These are phyloP conservation scores for Coleophora flavipennella DNA, from an alignment of 2,888 invertebrate species.

Conservation along the genomic window DNA sequence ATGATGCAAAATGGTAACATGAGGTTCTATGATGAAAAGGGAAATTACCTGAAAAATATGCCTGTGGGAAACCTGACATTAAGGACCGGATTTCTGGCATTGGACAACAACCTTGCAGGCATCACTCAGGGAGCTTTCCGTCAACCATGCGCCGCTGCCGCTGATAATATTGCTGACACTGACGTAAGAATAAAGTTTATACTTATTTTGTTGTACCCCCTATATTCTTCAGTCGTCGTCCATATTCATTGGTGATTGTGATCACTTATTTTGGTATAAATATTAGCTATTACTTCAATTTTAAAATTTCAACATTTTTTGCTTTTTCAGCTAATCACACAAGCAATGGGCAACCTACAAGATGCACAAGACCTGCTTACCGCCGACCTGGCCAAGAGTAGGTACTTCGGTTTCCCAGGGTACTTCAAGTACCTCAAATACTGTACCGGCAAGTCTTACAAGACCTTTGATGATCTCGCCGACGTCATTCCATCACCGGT, in stretches of 20 bases:
- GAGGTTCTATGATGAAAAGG: slow-evolving; percentile 30
- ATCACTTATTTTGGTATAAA: neutral
- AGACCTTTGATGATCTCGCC: slow-evolving; percentile 79
- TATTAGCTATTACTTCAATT: neutral
- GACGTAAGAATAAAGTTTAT: slow-evolving; percentile 3
- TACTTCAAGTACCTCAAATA: slow-evolving; percentile 87
- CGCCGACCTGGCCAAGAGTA: slow-evolving; percentile 45
- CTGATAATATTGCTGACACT: slow-evolving; percentile 4
- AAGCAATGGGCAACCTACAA: slow-evolving; percentile 23
- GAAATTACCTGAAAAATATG: slow-evolving; percentile 22
- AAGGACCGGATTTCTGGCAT: slow-evolving; percentile 23
- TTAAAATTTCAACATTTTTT: neutral
- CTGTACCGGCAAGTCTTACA: slow-evolving; percentile 79
- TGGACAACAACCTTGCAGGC: slow-evolving; percentile 21
- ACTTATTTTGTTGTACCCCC: no score
- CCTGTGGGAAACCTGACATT: slow-evolving; percentile 28
- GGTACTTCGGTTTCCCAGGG: slow-evolving; percentile 87
- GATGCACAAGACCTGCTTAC: slow-evolving; percentile 21
- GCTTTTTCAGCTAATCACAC: slow-evolving; percentile 21
- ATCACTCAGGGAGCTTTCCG: slow-evolving; percentile 28
- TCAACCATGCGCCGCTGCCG: slow-evolving; percentile 21
- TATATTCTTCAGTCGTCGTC: no score
- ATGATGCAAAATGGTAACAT: slow-evolving; percentile 15
- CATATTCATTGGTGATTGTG: neutral
- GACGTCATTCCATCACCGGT: slow-evolving; percentile 70